Evolutionary conservation across 2,888 invertebrate species (phyloP), one percentile per base, ranked within the genome.

Genomic region (Fragum whitleyi): DNA sequence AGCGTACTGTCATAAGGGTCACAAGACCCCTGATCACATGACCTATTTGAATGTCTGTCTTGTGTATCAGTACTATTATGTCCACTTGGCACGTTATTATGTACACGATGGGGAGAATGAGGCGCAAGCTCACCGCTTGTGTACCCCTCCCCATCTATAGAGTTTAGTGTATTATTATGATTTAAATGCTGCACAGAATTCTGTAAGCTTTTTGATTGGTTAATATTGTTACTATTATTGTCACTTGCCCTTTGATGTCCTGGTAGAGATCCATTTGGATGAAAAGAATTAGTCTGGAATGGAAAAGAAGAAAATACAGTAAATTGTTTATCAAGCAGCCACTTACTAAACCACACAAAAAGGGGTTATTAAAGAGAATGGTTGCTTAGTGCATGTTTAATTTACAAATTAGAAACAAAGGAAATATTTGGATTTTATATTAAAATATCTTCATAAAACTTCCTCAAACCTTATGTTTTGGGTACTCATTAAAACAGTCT

Each of bases 201-300:
- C 73, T 86, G 84, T 77, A 87, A 65, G 65, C 85, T 86, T 75
- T 86, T 83, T 79, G 84, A 85, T 77, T 83, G 85, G 84, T 89
- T 86, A 72, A 90, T 90, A 83, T 86, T 89, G 84, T 90, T 90
- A 82, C 85, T 88, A 78, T 90, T 90, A 87, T 87, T 90, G 82
- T 90, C 90, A 85, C 88, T 90, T 77, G 84, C 83, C 78, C 83
- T 80, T 61, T 86, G 86, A 68, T 86, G 86, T 70, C 86, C 86
- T 16, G 88, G 86, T 57, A 88, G 55, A 26, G 87, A 81, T 62
- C 90, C 90, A 76, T 90, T 90, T 19, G 90, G 85, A 78, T 85
- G 83, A 86, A 85, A 88, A 28, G 83, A 80, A 29, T 79, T 69
- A 53, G 84, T 74, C 86, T 86, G 84, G 68, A 83, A 47, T 39